Percentiles rank a stretch among this genome's conserved stretches.
These are phyloP conservation scores for Epizoanthus stellaris DNA, from an alignment of 92 coral and sea anemone genomes.

Conservation along the genomic window DNA sequence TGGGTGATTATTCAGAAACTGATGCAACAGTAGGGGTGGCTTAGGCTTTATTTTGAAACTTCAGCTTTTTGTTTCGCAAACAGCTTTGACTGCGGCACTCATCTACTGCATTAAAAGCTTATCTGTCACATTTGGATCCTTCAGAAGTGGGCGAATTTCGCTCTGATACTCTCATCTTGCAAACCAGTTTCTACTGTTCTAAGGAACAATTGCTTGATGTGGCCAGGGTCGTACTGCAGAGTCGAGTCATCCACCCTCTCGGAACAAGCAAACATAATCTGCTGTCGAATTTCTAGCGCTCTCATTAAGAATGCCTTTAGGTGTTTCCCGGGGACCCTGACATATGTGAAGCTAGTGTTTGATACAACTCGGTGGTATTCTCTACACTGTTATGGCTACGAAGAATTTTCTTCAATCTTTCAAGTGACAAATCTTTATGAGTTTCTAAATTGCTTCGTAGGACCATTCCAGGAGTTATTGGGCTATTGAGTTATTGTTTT, in stretches of 20 bases:
- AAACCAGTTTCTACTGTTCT: slow-evolving; percentile 72
- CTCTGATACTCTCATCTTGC: slow-evolving; percentile 60
- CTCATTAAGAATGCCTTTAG: slow-evolving; percentile 71
- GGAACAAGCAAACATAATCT: slow-evolving; percentile 54
- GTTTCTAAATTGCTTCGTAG: slow-evolving; percentile 64
- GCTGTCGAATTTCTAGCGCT: slow-evolving; percentile 69
- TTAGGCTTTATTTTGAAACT: slow-evolving; percentile 38
- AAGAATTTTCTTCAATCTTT: slow-evolving; percentile 61
- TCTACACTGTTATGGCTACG: slow-evolving; percentile 60
- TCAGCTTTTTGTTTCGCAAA: slow-evolving; percentile 48
- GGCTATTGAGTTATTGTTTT: too few relatives aligned
- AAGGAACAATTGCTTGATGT: slow-evolving; percentile 54
- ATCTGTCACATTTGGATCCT: slow-evolving; percentile 58
- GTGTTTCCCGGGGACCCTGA: slow-evolving; percentile 63
- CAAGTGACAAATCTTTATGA: slow-evolving; percentile 57
- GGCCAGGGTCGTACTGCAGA: slow-evolving; percentile 51
- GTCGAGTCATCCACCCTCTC: slow-evolving; percentile 37
- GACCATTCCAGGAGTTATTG: slow-evolving; percentile 51
- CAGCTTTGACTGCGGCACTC: slow-evolving; percentile 65
- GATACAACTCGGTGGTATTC: slow-evolving; percentile 65
- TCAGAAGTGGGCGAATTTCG: slow-evolving; percentile 59
- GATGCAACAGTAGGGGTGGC: slow-evolving; percentile 34
- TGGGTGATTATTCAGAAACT: slow-evolving; percentile 36
- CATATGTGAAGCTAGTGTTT: slow-evolving; percentile 51
- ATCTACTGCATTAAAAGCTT: slow-evolving; percentile 58